Percentiles rank a stretch among this genome's conserved stretches.
Conservation (phyloP, 1,140 invertebrate genomes). For the Colletes latitarsis region DNA sequence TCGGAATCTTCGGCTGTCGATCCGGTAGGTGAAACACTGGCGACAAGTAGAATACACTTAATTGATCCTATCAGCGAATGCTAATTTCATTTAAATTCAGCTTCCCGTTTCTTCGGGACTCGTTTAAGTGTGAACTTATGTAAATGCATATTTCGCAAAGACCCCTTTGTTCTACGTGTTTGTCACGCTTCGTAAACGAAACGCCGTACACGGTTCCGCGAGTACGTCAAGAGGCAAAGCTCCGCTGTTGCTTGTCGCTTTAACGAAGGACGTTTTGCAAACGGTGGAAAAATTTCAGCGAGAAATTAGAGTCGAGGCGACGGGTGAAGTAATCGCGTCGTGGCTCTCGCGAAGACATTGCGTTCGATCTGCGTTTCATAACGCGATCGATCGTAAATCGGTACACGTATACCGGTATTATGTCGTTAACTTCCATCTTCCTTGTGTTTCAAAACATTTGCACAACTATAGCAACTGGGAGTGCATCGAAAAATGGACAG, state of each 20-base stretch:
- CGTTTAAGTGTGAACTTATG: conserved; percentile 32
- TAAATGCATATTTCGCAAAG: conserved; percentile 39
- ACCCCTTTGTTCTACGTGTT: conserved; percentile 13
- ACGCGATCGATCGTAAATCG: not conserved
- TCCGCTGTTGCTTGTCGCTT: not conserved
- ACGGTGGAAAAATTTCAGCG: not conserved
- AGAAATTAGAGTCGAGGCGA: not conserved
- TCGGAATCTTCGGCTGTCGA: conserved; percentile 19
- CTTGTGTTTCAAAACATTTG: too few species aligned
- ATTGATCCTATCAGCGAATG: conserved; percentile 38
- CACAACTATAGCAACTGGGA: too few species aligned
- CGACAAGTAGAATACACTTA: conserved; percentile 35
- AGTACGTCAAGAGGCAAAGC: not conserved
- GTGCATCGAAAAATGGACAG: too few species aligned
- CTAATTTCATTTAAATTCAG: conserved; percentile 43
- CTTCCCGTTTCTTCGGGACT: not conserved
- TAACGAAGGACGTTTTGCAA: not conserved
- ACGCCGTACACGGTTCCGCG: not conserved
- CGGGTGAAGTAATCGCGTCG: not conserved
- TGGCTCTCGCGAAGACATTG: too few species aligned
- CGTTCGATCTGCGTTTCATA: not conserved
- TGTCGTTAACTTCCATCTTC: not conserved
- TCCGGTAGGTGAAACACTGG: conserved; percentile 27
- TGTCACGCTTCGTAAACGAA: conserved; percentile 7
- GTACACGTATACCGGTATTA: too few species aligned